phyloP scores from a whole-genome alignment of 1,140 invertebrate species.

The Pteromalus puparum region DNA sequence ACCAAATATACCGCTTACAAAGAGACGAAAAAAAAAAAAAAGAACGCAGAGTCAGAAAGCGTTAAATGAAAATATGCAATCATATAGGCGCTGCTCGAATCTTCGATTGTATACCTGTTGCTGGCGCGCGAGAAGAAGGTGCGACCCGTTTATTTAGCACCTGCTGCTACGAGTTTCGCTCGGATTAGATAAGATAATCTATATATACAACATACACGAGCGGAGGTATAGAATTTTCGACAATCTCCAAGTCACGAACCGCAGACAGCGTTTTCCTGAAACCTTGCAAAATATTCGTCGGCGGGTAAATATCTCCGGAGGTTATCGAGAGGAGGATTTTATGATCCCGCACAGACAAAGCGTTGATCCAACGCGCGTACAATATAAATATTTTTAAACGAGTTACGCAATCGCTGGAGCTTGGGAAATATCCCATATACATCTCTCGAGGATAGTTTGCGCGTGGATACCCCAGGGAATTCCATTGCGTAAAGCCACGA shows the following conservation, averaged over 20 bases:
- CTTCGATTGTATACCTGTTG: not conserved
- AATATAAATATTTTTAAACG: not conserved
- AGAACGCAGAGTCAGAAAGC: not conserved
- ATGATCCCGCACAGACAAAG: not conserved
- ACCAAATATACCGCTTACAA: too few relatives aligned
- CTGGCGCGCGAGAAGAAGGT: not conserved
- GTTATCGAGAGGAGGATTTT: not conserved
- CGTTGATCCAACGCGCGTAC: not conserved
- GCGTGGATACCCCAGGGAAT: not conserved
- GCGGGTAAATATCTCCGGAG: not conserved
- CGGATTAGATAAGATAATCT: slow-evolving; percentile 17
- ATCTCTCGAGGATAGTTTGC: not conserved
- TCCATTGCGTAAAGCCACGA: not conserved
- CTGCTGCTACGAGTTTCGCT: not conserved
- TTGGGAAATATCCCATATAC: not conserved
- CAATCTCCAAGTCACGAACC: not conserved
- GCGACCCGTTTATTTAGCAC: slow-evolving; percentile 27
- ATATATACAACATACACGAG: not conserved
- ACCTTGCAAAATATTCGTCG: not conserved
- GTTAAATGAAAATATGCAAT: not conserved
- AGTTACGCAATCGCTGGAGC: not conserved
- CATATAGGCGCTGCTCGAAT: not conserved
- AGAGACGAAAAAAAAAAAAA: not conserved
- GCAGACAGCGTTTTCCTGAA: not conserved
- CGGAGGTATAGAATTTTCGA: not conserved